Evolutionary conservation across 1,140 invertebrate species (phyloP), one percentile per base, ranked within the genome.

Genomic region (Trypoxylus dichotomus): DNA sequence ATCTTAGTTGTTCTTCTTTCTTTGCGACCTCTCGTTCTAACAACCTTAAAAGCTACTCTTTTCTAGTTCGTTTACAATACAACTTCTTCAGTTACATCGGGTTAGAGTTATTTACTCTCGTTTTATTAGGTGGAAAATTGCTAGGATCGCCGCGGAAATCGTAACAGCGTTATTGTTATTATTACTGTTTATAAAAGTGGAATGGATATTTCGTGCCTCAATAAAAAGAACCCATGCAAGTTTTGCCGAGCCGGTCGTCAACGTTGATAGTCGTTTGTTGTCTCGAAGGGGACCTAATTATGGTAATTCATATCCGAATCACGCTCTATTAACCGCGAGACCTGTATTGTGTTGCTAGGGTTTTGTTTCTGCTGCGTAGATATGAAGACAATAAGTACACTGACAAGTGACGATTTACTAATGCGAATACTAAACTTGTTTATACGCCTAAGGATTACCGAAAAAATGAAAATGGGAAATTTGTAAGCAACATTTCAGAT

Each of bases 221-320:
- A 54, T 54, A 54, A 54, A 54, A 54, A 15, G 47, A 54, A 54
- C 25, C 27, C 60, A 24, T 68, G 60, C 10, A 68, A 68, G 60
- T 68, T 29, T 1, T 54, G 47, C 19, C n/a, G 47, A 19, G 60
- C 60, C 60, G 60, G 60, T 68, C 60, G 60, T 27, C 60, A 27
- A 24, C 60, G 60, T 29, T 68, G 60, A 68, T 29, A 0, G 60
- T 29, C 60, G 60, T 68, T 29, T 68, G 24, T 68, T 68, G 24
- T 68, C 60, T 68, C 60, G 60, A 29, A 29, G 60, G 60, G 60
- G 60, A 21, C 60, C 60, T 68, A 68, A 68, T 68, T 68, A 68
- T 68, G 60, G 60, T 68, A 68, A 68, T 68, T 68, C 60, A 68
- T 68, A 68, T 68, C 60, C 60, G 60, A 68, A 68, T 68, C 60